phyloP scores from a whole-genome alignment of 1,140 invertebrate species.

The Hycleus phaleratus region DNA sequence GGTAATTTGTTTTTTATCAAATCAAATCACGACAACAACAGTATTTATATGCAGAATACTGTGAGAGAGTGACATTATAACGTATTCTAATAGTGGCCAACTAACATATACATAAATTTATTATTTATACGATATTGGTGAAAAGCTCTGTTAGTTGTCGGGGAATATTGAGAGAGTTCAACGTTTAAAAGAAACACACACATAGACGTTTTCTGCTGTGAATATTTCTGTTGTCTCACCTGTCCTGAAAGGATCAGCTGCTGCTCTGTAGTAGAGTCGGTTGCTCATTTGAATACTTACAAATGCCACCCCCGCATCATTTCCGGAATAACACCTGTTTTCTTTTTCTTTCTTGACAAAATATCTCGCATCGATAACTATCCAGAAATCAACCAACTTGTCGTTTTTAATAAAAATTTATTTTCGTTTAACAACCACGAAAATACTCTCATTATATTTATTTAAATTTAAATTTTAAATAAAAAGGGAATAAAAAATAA shows the following conservation, averaged over 20 bases:
- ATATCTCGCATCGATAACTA: too few relatives aligned
- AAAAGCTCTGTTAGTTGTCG: too few relatives aligned
- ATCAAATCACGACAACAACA: conserved; percentile 6
- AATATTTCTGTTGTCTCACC: conserved; percentile 17
- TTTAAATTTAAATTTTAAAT: too few relatives aligned
- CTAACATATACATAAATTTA: neutral
- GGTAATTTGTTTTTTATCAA: conserved; percentile 7
- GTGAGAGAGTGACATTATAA: conserved; percentile 1
- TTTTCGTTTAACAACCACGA: neutral
- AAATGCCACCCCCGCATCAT: conserved; percentile 22
- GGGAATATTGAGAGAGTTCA: neutral
- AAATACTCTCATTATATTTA: neutral
- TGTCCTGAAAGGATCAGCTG: conserved; percentile 24
- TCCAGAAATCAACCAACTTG: too few relatives aligned
- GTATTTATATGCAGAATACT: conserved; percentile 5
- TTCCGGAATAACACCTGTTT: conserved; percentile 26
- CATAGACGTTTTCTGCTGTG: conserved; percentile 2
- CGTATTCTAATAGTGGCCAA: conserved; percentile 3
- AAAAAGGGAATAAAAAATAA: neutral
- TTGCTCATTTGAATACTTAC: conserved; percentile 28
- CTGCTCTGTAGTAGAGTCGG: conserved; percentile 11
- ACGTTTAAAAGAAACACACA: neutral
- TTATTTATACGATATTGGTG: neutral
- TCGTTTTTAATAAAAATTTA: too few relatives aligned
- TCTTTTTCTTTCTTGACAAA: neutral